phyloP scores from a whole-genome alignment of 2,113 vertebrate genomes.

The Scomber japonicus region DNA sequence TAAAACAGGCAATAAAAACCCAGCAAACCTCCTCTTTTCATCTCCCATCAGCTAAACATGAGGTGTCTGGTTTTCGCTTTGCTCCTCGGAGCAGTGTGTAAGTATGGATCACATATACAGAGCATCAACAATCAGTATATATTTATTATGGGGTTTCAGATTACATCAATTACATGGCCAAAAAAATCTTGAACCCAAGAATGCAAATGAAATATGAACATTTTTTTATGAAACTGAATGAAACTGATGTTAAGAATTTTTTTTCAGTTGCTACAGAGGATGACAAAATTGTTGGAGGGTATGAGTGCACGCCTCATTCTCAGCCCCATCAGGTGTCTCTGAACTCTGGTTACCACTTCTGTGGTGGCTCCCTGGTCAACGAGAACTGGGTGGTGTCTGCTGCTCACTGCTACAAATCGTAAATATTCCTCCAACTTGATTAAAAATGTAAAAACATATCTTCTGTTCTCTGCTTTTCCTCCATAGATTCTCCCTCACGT shows the following conservation, averaged over 20 bases:
- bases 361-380: slow-evolving; percentile 81
- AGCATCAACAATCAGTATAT: neutral
- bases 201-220: too few species aligned
- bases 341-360: slow-evolving; percentile 82
- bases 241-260: too few species aligned
- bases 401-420: slow-evolving; percentile 82
- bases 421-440: neutral
- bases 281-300: slow-evolving; percentile 83
- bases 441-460: too few species aligned
- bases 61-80: slow-evolving; percentile 81
- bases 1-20: slow-evolving; percentile 28
- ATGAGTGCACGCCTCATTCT: slow-evolving; percentile 76
- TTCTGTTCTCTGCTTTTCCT: neutral
- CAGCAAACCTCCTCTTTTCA: neutral
- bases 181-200: neutral
- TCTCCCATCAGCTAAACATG: slow-evolving; percentile 67
- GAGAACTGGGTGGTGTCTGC: slow-evolving; percentile 79
- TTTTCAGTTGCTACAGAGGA: slow-evolving; percentile 78
- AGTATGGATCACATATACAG: slow-evolving; percentile 40
- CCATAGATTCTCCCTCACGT: neutral
- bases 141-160: neutral
- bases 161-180: too few species aligned
- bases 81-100: slow-evolving; percentile 81
- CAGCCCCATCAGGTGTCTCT: slow-evolving; percentile 80
- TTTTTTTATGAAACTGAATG: too few species aligned